Conservation (phyloP, 1,140 invertebrate species). For the Coelopa frigida region DNA sequence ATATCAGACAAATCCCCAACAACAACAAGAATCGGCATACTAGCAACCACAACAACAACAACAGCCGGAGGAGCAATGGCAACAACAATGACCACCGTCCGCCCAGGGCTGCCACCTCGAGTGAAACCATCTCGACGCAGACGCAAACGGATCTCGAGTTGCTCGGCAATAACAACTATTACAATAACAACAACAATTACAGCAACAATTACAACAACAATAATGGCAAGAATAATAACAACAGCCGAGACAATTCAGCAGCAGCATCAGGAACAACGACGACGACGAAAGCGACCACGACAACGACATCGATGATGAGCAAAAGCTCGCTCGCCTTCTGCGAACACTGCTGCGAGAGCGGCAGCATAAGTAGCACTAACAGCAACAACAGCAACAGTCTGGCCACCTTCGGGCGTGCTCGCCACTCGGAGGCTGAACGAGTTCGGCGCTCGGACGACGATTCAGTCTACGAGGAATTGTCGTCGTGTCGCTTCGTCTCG, state of each 20-base stretch:
- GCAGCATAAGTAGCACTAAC: slow-evolving; percentile 16
- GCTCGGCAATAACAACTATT: slow-evolving; percentile 11
- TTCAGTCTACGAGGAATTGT: slow-evolving; percentile 41
- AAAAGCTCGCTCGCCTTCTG: slow-evolving; percentile 36
- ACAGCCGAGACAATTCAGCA: slow-evolving; percentile 4
- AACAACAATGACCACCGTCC: too few relatives aligned
- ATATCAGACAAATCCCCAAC: neutral
- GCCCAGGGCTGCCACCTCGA: neutral
- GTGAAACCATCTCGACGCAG: neutral
- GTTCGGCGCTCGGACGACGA: slow-evolving; percentile 22
- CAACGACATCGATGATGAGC: too few relatives aligned
- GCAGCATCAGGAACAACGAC: too few relatives aligned
- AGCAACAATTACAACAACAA: slow-evolving; percentile 14
- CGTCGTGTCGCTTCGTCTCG: slow-evolving; percentile 43
- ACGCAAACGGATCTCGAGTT: too few relatives aligned
- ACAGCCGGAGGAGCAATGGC: neutral
- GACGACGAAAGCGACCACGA: neutral
- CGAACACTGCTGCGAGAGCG: slow-evolving; percentile 33
- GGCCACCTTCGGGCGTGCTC: neutral
- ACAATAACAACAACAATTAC: neutral
- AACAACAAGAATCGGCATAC: neutral
- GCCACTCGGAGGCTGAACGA: neutral
- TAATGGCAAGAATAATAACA: slow-evolving; percentile 1
- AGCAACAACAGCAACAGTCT: slow-evolving; percentile 4
- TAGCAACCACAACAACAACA: slow-evolving; percentile 1